A percentile compares a stretch with the other conserved stretches of the same genome.
Conservation (phyloP, 2,888 invertebrate genomes). For the Melieria picta region DNA sequence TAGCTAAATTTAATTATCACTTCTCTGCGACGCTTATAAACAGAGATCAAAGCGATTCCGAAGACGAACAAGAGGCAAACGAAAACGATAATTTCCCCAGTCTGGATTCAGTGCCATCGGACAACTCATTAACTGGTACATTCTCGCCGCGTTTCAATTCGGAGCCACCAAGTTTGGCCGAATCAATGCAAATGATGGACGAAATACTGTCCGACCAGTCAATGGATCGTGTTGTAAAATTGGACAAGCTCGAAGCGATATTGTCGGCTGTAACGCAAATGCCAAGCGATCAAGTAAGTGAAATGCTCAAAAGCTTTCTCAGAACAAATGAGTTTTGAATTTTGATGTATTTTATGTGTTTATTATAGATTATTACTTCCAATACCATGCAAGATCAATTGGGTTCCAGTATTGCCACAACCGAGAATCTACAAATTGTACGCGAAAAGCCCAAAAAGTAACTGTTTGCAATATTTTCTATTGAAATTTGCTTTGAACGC, state of each 20-base stretch:
- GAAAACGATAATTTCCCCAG: slow-evolving; percentile 79
- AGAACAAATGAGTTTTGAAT: background rate
- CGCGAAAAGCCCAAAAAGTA: slow-evolving; percentile 64
- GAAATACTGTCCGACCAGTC: slow-evolving; percentile 83
- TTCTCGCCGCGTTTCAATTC: slow-evolving; percentile 76
- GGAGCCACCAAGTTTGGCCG: slow-evolving; percentile 76
- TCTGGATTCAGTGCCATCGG: slow-evolving; percentile 82
- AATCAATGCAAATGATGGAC: slow-evolving; percentile 90
- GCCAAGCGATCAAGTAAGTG: slow-evolving; percentile 69
- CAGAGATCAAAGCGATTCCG: slow-evolving; percentile 79
- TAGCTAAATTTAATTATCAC: slow-evolving; percentile 5
- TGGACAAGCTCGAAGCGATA: slow-evolving; percentile 87
- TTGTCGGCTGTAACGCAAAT: slow-evolving; percentile 81
- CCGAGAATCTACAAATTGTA: slow-evolving; percentile 64
- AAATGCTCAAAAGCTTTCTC: too few relatives aligned
- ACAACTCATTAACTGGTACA: slow-evolving; percentile 73
- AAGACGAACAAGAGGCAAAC: slow-evolving; percentile 76
- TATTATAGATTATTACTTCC: slow-evolving; percentile 58
- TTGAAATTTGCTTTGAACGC: slow-evolving; percentile 6
- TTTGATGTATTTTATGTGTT: slow-evolving; percentile 22
- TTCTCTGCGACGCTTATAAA: slow-evolving; percentile 15
- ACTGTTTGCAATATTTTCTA: slow-evolving; percentile 33
- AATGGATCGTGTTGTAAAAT: slow-evolving; percentile 86
- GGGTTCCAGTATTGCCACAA: slow-evolving; percentile 61
- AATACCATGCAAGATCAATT: slow-evolving; percentile 62